These are phyloP conservation scores for Dolomedes plantarius DNA, from an alignment of 2,888 invertebrate species.

Conservation along the genomic window DNA sequence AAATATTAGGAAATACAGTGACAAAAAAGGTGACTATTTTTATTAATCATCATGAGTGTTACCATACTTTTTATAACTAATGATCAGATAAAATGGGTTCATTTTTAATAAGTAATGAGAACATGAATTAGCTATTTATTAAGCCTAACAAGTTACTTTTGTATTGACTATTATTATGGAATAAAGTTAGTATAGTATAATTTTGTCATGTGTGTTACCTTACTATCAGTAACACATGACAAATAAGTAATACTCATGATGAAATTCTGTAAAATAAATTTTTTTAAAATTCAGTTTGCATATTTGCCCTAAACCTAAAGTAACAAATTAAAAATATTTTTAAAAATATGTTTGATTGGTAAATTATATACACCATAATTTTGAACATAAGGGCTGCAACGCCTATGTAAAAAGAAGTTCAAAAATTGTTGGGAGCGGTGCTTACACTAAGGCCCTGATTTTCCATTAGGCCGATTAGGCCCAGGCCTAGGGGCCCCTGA, in stretches of 20 bases:
- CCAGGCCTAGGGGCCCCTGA: no score
- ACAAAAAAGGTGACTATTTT: constrained; percentile 17
- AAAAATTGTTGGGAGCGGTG: no score
- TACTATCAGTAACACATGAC: background rate
- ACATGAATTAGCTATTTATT: no score
- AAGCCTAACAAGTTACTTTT: no score
- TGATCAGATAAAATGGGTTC: constrained; percentile 15
- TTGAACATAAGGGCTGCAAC: no score
- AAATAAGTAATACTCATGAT: constrained; percentile 16
- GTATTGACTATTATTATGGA: background rate
- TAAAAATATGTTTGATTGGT: constrained; percentile 13
- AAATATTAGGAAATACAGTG: constrained; percentile 5
- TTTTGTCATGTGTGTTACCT: constrained; percentile 19
- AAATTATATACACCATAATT: no score
- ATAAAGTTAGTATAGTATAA: background rate
- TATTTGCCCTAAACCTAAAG: constrained; percentile 20
- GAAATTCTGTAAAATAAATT: background rate
- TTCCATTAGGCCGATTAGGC: no score
- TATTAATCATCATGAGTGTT: no score
- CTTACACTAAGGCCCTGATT: no score
- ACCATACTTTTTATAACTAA: constrained; percentile 4
- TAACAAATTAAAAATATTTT: constrained; percentile 15
- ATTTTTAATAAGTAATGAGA: constrained; percentile 8
- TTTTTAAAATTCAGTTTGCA: background rate
- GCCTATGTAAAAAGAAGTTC: no score